Evolutionary conservation across 2,113 vertebrate species (phyloP).

Genomic region (Chloropsis cyanopogon): DNA sequence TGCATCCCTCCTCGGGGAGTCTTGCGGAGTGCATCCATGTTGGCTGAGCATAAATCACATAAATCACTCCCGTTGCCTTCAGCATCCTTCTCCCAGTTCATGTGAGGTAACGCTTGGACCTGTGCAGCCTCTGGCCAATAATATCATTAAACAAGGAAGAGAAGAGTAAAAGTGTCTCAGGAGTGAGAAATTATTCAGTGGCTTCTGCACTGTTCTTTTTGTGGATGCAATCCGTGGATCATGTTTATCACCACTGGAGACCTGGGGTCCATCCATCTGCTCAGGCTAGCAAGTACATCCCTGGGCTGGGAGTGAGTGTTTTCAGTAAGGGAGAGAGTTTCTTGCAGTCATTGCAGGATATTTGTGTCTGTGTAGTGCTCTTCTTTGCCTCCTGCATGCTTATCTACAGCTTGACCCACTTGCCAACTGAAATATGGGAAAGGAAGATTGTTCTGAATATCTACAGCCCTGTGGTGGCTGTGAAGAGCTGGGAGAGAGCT

Average conservation of each 20-base stretch:
- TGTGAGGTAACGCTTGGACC: neutral
- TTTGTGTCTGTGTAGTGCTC: neutral
- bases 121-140: neutral
- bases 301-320: neutral
- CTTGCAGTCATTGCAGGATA: neutral
- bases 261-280: neutral
- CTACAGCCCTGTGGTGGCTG: neutral
- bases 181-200: neutral
- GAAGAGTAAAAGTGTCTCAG: neutral
- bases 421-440: neutral
- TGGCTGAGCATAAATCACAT: neutral
- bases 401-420: neutral
- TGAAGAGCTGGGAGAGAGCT: neutral
- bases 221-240: neutral
- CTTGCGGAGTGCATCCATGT: fast-evolving
- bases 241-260: neutral
- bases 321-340: neutral
- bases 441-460: neutral
- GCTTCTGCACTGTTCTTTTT: neutral
- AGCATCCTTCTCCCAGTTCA: neutral
- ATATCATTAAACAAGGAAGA: neutral
- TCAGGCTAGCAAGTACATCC: neutral
- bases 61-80: neutral
- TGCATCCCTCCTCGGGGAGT: neutral
- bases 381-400: neutral